phyloP scores from a whole-genome alignment of 2,797 vertebrate genomes.

The Artibeus jamaicensis region DNA sequence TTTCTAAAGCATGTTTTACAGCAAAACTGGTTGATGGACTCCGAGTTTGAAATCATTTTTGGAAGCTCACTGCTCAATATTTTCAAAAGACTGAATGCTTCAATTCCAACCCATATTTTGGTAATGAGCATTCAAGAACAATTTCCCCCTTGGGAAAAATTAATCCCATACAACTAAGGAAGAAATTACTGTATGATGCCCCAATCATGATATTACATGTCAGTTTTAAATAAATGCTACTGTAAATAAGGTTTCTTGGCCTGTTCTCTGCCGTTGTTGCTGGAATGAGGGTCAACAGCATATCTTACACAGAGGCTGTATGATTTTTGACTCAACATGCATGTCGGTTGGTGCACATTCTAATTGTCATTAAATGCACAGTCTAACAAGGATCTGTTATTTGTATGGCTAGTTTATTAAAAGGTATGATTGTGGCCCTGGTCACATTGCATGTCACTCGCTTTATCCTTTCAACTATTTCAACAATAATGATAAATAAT shows the following conservation, averaged over 20 bases:
- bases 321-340: neutral
- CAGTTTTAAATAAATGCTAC: neutral
- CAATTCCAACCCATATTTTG: neutral
- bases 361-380: neutral
- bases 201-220: neutral
- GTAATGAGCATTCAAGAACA: neutral
- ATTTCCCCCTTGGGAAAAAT: neutral
- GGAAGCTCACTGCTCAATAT: neutral
- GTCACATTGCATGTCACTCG: neutral
- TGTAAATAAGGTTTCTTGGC: neutral
- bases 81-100: neutral
- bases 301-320: accelerated
- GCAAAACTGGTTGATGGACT: neutral
- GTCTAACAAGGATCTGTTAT: neutral
- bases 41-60: neutral
- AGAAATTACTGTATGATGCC: neutral
- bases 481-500: neutral
- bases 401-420: neutral
- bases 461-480: neutral
- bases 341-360: neutral
- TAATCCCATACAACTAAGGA: neutral
- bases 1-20: neutral
- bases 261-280: neutral
- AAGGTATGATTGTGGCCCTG: neutral
- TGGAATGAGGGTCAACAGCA: neutral